These are phyloP conservation scores for Epinephelus moara DNA, from an alignment of 2,113 vertebrate genomes.

Conservation along the genomic window DNA sequence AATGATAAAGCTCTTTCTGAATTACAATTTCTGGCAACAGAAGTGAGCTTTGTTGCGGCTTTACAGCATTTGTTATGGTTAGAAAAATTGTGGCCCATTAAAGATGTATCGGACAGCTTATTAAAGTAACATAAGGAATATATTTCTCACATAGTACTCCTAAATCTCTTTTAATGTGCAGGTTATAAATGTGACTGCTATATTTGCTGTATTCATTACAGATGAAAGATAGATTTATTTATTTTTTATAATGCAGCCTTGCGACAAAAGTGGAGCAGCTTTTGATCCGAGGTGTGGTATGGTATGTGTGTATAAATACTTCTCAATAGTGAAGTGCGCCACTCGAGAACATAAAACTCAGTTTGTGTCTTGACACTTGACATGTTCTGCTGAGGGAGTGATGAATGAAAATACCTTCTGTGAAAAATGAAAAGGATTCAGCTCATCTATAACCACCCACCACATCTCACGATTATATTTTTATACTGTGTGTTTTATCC, in stretches of 20 bases:
- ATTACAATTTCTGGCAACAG: slow-evolving; percentile 7
- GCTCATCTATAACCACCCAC: neutral
- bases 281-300: slow-evolving; percentile 9
- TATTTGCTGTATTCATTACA: slow-evolving; percentile 27
- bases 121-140: slow-evolving; percentile 29
- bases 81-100: slow-evolving; percentile 7
- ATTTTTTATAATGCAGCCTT: neutral
- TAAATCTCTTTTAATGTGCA: slow-evolving; percentile 8
- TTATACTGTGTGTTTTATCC: neutral
- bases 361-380: neutral
- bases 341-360: neutral
- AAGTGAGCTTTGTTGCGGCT: neutral
- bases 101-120: slow-evolving; percentile 12
- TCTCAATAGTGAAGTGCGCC: neutral
- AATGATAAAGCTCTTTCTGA: slow-evolving; percentile 8
- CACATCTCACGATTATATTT: neutral
- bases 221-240: neutral
- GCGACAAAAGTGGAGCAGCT: neutral
- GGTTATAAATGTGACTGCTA: slow-evolving; percentile 2
- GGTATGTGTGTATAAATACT: neutral
- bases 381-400: neutral
- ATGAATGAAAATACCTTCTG: neutral
- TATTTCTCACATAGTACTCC: neutral
- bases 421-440: neutral
- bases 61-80: neutral